phyloP scores from a whole-genome alignment of 2,888 invertebrate genomes.

The Empis livida region DNA sequence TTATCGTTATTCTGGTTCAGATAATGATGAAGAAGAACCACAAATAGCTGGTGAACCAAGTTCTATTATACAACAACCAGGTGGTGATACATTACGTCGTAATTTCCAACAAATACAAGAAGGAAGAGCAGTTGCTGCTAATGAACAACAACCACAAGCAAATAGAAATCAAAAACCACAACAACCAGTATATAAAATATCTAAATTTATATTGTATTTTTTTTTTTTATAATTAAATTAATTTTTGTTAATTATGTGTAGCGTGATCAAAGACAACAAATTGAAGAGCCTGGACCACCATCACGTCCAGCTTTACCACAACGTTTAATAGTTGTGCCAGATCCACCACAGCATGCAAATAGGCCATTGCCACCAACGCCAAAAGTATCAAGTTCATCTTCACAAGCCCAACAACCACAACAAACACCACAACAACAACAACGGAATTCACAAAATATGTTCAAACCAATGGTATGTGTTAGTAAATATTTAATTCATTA shows the following conservation, averaged over 20 bases:
- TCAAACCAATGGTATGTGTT: conserved; percentile 70
- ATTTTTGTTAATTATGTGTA: conserved; percentile 13
- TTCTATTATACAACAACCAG: conserved; percentile 74
- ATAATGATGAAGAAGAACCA: conserved; percentile 92
- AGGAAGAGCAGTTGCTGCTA: conserved; percentile 47
- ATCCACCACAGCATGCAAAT: conserved; percentile 51
- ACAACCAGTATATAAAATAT: conserved; percentile 12
- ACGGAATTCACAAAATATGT: conserved; percentile 57
- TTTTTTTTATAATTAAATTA: not conserved
- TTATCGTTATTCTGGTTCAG: conserved; percentile 86
- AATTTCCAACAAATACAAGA: conserved; percentile 98
- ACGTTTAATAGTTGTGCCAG: conserved; percentile 82
- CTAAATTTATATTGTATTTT: not conserved
- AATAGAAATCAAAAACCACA: conserved; percentile 41
- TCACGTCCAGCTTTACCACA: conserved; percentile 81
- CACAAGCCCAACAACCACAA: conserved; percentile 31
- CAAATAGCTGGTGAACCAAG: conserved; percentile 88
- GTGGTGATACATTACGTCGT: conserved; percentile 88
- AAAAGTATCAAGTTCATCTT: conserved; percentile 49
- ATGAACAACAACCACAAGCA: conserved; percentile 47
- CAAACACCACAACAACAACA: conserved; percentile 48
- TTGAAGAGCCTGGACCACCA: conserved; percentile 75
- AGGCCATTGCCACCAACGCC: conserved; percentile 79
- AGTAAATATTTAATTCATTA: conserved; percentile 3
- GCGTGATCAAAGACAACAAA: conserved; percentile 33